These are phyloP conservation scores for Drosophila pallidifrons DNA, from an alignment of 1,140 invertebrate genomes.

Conservation along the genomic window DNA sequence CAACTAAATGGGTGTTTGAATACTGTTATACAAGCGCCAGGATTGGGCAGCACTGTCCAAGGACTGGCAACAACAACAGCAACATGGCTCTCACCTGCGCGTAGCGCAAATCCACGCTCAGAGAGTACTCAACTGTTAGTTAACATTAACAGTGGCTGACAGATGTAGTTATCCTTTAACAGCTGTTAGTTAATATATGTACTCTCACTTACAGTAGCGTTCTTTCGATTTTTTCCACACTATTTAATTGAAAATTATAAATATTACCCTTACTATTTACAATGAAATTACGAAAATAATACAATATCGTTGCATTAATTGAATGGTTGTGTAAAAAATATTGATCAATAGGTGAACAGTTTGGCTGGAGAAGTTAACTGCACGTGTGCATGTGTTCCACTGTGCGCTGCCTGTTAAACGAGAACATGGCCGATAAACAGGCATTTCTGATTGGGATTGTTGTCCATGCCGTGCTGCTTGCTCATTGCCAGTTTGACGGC, in stretches of 20 bases:
- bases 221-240: neutral
- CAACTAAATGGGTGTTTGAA: constrained; percentile 16
- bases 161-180: constrained; percentile 43
- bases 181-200: constrained; percentile 23
- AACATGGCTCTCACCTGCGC: constrained; percentile 1
- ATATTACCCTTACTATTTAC: neutral
- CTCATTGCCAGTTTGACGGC: constrained; percentile 50
- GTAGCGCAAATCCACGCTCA: neutral
- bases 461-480: constrained; percentile 44
- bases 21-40: constrained; percentile 39
- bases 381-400: neutral
- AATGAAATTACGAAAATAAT: neutral
- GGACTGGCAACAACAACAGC: constrained; percentile 15
- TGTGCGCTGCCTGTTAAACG: constrained; percentile 28
- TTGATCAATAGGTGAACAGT: neutral
- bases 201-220: constrained; percentile 25
- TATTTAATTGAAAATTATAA: neutral
- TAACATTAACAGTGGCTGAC: constrained; percentile 29
- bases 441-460: constrained; percentile 47
- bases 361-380: neutral
- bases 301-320: neutral
- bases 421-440: constrained; percentile 49
- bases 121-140: constrained; percentile 21
- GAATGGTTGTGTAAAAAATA: neutral
- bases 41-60: constrained; percentile 29